Percentiles rank a stretch among this genome's conserved stretches.
Evolutionary conservation across 1,140 invertebrate genomes (phyloP).

Genomic region (Eueides isabella): DNA sequence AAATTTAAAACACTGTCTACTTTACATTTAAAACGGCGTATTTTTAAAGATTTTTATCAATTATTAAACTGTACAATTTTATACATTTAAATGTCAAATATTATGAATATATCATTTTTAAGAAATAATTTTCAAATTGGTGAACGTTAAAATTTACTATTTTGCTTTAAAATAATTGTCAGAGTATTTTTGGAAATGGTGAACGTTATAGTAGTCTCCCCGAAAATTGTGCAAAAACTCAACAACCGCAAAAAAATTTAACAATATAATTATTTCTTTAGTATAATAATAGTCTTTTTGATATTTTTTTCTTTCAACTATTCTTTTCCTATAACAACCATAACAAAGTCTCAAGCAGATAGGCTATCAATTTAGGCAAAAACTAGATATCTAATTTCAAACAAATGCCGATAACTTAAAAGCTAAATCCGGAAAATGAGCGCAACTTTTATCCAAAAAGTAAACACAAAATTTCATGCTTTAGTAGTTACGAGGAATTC

Average conservation of each 20-base stretch:
- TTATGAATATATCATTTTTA: too few relatives aligned
- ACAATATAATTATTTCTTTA: constrained; percentile 6
- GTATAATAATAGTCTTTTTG: background rate
- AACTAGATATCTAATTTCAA: background rate
- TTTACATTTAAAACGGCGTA: background rate
- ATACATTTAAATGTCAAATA: too few relatives aligned
- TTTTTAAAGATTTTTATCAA: too few relatives aligned
- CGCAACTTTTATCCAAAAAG: constrained; percentile 27
- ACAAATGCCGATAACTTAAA: constrained; percentile 17
- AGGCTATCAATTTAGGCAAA: constrained; percentile 6
- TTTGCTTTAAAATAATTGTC: background rate
- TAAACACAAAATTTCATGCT: constrained; percentile 15
- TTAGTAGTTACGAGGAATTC: constrained; percentile 11
- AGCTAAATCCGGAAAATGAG: constrained; percentile 29
- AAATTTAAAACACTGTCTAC: background rate
- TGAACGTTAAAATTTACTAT: too few relatives aligned
- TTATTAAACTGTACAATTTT: too few relatives aligned
- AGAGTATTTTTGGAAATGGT: background rate
- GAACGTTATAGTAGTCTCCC: background rate
- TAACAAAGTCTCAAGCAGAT: background rate
- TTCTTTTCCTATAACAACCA: constrained; percentile 1
- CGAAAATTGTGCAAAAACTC: constrained; percentile 4
- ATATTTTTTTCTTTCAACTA: constrained; percentile 5
- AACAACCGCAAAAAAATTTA: background rate
- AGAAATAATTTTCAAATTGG: too few relatives aligned